phyloP scores from a whole-genome alignment of 2,113 vertebrate genomes.

The Larimichthys crocea region DNA sequence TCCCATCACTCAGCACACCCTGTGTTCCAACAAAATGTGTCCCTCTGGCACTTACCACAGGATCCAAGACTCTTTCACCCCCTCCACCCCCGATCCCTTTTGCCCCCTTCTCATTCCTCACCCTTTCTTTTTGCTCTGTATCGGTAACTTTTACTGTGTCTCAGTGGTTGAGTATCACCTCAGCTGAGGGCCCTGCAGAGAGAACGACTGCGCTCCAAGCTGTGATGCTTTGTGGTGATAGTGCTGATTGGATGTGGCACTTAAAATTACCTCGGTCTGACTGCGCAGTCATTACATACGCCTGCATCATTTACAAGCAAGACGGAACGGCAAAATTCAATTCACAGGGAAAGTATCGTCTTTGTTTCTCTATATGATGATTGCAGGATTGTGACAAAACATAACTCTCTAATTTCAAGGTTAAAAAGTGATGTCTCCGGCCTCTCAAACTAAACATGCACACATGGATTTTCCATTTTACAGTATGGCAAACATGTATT shows the following conservation, averaged over 20 bases:
- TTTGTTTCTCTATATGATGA: constrained; percentile 71
- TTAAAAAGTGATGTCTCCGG: constrained; percentile 43
- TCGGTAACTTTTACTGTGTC: constrained; percentile 58
- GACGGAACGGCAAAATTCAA: constrained; percentile 67
- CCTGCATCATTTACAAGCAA: constrained; percentile 77
- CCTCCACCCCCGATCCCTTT: constrained; percentile 33
- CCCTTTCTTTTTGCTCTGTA: constrained; percentile 43
- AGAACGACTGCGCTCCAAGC: constrained; percentile 51
- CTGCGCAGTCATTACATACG: constrained; percentile 69
- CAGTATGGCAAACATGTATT: constrained; percentile 21
- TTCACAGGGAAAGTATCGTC: constrained; percentile 72
- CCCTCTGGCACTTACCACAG: constrained; percentile 78
- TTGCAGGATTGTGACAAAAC: constrained; percentile 72
- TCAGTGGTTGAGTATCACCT: constrained; percentile 63
- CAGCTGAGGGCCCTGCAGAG: constrained; percentile 49
- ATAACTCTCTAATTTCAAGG: constrained; percentile 63
- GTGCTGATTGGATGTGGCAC: constrained; percentile 80
- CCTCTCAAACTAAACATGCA: constrained; percentile 6
- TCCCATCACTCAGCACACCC: constrained; percentile 81
- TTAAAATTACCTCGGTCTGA: constrained; percentile 70
- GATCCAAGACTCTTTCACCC: constrained; percentile 65
- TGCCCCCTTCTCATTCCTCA: constrained; percentile 51
- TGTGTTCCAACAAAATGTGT: constrained; percentile 77
- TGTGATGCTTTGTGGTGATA: constrained; percentile 70
- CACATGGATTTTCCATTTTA: constrained; percentile 58